Evolutionary conservation across 2,113 vertebrate genomes (phyloP), one percentile per base, ranked within the genome.

Genomic region (Oenanthe oenanthe): DNA sequence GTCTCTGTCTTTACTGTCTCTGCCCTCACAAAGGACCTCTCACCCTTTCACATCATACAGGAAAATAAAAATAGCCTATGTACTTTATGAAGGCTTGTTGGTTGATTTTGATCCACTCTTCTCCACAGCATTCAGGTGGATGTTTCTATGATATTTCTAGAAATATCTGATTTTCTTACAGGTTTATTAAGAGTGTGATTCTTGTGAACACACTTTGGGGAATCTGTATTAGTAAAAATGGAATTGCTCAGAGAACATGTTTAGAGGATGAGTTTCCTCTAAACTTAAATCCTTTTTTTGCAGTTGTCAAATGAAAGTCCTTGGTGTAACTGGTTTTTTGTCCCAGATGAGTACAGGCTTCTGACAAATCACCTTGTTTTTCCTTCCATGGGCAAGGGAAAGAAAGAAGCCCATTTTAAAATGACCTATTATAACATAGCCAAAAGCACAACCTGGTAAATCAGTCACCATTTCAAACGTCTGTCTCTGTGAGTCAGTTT

Each of bases 401-500:
- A 89, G 34, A 82, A 84, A 82, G 42, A 72, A 82, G 42, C 17
- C 15, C 47, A 48, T 82, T 94, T 90, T 38, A 58, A 93, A 94
- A 77, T 10, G 40, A 67, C 85, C 67, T 71, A 58, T 94, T 89
- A 66, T 66, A 47, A 17, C 47, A n/a, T 7, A 92, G 71, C 81
- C 89, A 94, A 93, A 91, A 94, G 63, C 71, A 66, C 60, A 94
- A 82, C 45, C n/a, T 50, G 70, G 77, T 82, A 94, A 88, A 96
- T 92, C 83, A 67, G 62, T 83, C 84, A 80, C 60, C 2, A 3
- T 76, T 96, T 92, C 51, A 66, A 91, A 77, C 40, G 40, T 53
- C 77, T 94, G 77, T 60, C 71, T 92, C 81, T 87, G 47, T 89
- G 88, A 96, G 71, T 94, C 94, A 93, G 58, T n/a, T 56, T 78